Evolutionary conservation across 2,888 invertebrate species (phyloP).

Genomic region (Drosophila paranaensis): DNA sequence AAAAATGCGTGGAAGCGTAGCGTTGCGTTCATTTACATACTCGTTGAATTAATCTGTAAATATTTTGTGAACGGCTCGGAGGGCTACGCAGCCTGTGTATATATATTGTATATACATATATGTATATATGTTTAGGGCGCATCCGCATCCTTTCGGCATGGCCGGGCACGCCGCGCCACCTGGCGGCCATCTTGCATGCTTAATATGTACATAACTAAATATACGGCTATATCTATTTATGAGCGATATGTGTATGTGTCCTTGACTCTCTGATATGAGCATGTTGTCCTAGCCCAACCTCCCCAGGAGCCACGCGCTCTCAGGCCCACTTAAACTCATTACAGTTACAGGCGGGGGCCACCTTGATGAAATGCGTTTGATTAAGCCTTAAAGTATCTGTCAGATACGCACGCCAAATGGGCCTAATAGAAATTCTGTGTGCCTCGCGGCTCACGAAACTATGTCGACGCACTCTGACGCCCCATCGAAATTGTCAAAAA

Average conservation of each 20-base stretch:
- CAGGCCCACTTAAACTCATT: slow-evolving; percentile 52
- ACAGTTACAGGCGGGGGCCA: slow-evolving; percentile 39
- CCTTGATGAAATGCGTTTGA: slow-evolving; percentile 56
- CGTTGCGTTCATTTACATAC: slow-evolving; percentile 62
- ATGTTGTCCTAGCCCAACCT: slow-evolving; percentile 40
- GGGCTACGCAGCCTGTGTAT: slow-evolving; percentile 50
- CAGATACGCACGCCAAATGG: slow-evolving; percentile 38
- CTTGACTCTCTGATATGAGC: slow-evolving; percentile 60
- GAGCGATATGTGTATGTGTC: slow-evolving; percentile 38
- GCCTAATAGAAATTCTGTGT: slow-evolving; percentile 38
- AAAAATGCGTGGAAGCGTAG: slow-evolving; percentile 61
- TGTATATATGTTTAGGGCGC: slow-evolving; percentile 41
- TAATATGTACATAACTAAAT: slow-evolving; percentile 23
- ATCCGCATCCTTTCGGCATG: slow-evolving; percentile 64
- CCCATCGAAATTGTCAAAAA: slow-evolving; percentile 70
- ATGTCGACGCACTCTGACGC: slow-evolving; percentile 57
- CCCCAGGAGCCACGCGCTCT: slow-evolving; percentile 2
- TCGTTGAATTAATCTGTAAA: slow-evolving; percentile 71
- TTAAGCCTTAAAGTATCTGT: slow-evolving; percentile 57
- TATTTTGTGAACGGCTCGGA: slow-evolving; percentile 39
- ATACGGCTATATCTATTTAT: slow-evolving; percentile 23
- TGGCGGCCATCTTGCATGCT: slow-evolving; percentile 53
- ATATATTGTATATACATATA: not conserved
- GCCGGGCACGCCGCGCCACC: slow-evolving; percentile 27
- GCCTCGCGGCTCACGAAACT: slow-evolving; percentile 30